Conservation (phyloP, 2,113 vertebrate genomes). For the Chlamydotis undulata region DNA sequence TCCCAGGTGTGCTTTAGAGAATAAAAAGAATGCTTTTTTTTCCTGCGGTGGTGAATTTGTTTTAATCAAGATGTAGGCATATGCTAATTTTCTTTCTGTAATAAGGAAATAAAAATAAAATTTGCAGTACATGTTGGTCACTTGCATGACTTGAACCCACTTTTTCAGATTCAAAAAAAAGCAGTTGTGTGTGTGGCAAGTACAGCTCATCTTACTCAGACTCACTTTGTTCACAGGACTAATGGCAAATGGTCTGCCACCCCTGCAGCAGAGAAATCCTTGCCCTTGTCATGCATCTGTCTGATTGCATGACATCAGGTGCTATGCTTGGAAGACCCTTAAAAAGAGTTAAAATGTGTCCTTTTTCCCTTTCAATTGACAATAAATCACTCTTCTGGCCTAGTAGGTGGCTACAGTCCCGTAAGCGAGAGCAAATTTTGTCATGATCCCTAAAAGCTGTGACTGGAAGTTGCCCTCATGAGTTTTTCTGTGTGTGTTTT, state of each 20-base stretch:
- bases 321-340: background rate
- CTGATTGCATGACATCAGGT: background rate
- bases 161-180: background rate
- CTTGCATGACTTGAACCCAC: background rate
- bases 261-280: background rate
- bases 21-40: slow-evolving; percentile 47
- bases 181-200: background rate
- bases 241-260: background rate
- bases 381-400: background rate
- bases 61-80: slow-evolving; percentile 52
- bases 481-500: background rate
- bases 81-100: slow-evolving; percentile 52
- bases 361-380: background rate
- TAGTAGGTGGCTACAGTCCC: background rate
- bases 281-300: background rate
- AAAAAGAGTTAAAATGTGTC: background rate
- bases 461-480: background rate
- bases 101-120: slow-evolving; percentile 71
- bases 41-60: slow-evolving; percentile 54
- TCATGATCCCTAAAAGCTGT: background rate
- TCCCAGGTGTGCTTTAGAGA: slow-evolving; percentile 56
- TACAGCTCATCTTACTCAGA: background rate
- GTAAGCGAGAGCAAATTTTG: background rate
- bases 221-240: background rate
- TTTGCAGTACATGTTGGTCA: slow-evolving; percentile 26